Conservation (phyloP, 2,888 invertebrate genomes). For the Eupithecia vulgata region DNA sequence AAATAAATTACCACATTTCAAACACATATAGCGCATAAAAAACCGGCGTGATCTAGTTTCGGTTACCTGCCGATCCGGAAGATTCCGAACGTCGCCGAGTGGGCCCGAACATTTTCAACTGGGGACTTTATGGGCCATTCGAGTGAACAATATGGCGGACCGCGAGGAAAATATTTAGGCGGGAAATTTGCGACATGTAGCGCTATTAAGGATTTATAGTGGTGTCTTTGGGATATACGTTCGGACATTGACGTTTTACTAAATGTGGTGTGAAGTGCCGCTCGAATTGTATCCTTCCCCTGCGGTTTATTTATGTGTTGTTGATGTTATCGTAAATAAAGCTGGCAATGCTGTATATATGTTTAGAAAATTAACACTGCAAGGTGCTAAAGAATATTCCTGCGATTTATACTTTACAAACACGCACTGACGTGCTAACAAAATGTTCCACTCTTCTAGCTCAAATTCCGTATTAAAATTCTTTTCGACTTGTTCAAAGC, state of each 20-base stretch:
- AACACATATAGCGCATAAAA: constrained; percentile 36
- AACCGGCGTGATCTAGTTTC: constrained; percentile 40
- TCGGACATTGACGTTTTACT: constrained; percentile 32
- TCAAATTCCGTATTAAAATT: constrained; percentile 15
- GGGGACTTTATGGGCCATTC: constrained; percentile 66
- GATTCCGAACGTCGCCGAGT: constrained; percentile 31
- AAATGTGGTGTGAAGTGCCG: constrained; percentile 30
- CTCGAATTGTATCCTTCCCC: constrained; percentile 30
- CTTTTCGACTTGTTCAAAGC: neutral
- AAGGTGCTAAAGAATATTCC: neutral
- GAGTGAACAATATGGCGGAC: constrained; percentile 65
- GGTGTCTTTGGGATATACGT: constrained; percentile 30
- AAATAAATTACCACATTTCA: constrained; percentile 40
- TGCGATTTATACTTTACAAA: neutral
- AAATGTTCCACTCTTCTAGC: constrained; percentile 3
- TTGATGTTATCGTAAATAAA: constrained; percentile 24
- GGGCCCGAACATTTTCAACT: constrained; percentile 45
- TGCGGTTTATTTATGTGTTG: constrained; percentile 30
- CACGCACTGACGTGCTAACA: neutral
- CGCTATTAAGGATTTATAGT: constrained; percentile 41
- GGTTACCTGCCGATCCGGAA: constrained; percentile 39
- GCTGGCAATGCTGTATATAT: constrained; percentile 4
- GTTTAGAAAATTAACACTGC: neutral
- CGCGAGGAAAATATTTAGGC: constrained; percentile 58
- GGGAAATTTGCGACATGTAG: constrained; percentile 38